Evolutionary conservation across 2,113 vertebrate species (phyloP).

Genomic region (Serilophus lunatus): DNA sequence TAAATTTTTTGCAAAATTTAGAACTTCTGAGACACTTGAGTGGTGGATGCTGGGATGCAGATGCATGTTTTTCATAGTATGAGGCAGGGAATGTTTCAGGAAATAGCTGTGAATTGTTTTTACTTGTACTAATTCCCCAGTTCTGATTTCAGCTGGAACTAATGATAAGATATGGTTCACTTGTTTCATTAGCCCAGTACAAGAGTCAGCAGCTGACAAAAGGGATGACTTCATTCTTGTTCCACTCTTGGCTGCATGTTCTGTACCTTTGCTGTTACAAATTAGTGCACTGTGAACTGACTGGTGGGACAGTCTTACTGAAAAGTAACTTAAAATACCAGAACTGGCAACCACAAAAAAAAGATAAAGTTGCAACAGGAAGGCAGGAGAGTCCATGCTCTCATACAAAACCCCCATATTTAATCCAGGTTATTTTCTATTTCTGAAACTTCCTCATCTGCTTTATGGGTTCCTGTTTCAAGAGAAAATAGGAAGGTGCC

Average conservation of each 20-base stretch:
- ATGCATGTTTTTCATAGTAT: neutral
- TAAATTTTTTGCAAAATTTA: neutral
- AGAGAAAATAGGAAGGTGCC: neutral
- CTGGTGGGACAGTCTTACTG: neutral
- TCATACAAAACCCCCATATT: neutral
- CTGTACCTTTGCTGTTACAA: neutral
- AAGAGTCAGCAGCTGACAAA: conserved; percentile 48
- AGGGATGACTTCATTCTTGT: conserved; percentile 33
- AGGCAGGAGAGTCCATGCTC: neutral
- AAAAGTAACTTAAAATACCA: neutral
- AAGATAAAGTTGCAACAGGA: neutral
- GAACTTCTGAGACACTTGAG: neutral
- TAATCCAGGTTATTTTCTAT: neutral
- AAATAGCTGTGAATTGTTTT: neutral
- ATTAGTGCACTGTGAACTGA: neutral
- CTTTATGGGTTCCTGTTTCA: neutral
- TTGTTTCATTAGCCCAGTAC: neutral
- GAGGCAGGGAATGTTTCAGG: neutral
- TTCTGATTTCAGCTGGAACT: conserved; percentile 41
- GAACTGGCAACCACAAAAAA: neutral
- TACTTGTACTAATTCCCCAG: neutral
- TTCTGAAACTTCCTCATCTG: neutral
- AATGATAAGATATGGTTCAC: conserved; percentile 8
- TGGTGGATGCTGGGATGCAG: neutral
- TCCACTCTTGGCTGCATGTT: neutral